Conservation (phyloP, 2,113 vertebrate genomes). For the Pogona vitticeps region DNA sequence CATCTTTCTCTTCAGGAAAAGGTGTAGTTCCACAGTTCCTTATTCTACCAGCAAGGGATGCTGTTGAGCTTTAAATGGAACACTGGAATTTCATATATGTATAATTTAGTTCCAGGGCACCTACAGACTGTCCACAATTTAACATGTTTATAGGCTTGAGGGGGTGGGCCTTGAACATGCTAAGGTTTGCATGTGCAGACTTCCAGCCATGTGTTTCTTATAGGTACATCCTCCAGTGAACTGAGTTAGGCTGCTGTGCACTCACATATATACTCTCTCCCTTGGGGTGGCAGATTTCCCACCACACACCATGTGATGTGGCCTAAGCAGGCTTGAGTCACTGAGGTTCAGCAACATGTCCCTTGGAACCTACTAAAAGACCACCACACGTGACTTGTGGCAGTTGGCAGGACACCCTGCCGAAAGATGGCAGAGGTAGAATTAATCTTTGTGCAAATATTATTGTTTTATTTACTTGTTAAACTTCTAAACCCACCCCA, state of each 20-base stretch:
- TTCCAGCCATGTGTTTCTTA: not conserved
- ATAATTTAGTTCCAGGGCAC: not conserved
- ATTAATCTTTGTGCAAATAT: not conserved
- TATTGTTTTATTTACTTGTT: no score
- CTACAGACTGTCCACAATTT: not conserved
- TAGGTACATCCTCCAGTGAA: not conserved
- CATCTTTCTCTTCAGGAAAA: not conserved
- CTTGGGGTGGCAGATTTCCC: not conserved
- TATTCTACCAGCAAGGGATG: constrained; percentile 12
- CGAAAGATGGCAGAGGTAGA: not conserved
- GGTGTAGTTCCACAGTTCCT: not conserved
- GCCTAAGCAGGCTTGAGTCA: not conserved
- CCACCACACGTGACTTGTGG: not conserved
- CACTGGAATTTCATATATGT: not conserved
- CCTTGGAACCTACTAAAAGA: not conserved
- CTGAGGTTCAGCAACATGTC: not conserved
- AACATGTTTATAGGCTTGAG: not conserved
- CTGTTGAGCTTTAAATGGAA: constrained; percentile 5
- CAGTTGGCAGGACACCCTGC: not conserved
- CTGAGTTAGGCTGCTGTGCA: not conserved
- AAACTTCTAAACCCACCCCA: no score
- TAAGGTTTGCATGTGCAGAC: not conserved
- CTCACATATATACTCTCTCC: not conserved
- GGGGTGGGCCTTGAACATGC: no score
- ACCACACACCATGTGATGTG: no score